Evolutionary conservation across 2,888 invertebrate genomes (phyloP).

Genomic region (Parthenolecanium corni): DNA sequence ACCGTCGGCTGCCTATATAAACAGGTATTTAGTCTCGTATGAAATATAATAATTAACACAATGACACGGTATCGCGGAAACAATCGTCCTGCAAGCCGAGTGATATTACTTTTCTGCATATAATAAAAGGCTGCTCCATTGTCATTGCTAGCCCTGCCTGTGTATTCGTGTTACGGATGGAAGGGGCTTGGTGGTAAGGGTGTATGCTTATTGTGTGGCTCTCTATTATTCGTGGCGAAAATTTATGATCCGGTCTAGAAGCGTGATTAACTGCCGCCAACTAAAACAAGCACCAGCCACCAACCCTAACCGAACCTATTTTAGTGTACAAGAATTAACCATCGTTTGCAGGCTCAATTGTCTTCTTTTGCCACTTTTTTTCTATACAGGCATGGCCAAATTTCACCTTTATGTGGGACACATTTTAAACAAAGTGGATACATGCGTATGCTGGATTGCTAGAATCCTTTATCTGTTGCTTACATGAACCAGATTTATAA

Average conservation of each 20-base stretch:
- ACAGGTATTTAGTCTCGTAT: constrained; percentile 16
- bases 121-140: background rate
- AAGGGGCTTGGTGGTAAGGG: background rate
- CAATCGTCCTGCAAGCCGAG: background rate
- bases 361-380: background rate
- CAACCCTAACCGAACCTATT: background rate
- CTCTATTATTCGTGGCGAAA: background rate
- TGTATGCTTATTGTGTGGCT: constrained; percentile 1
- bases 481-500: no score
- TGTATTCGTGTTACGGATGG: no score
- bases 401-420: no score
- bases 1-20: no score
- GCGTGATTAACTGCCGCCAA: constrained; percentile 15
- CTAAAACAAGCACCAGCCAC: constrained; percentile 3
- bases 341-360: constrained; percentile 14
- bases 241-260: constrained; percentile 15
- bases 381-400: no score
- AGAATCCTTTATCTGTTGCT: no score
- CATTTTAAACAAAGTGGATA: no score
- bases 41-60: constrained; percentile 7
- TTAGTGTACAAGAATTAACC: constrained; percentile 15
- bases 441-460: no score
- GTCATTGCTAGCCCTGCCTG: background rate
- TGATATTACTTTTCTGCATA: background rate
- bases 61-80: constrained; percentile 1